Base-by-base conservation (phyloP, 2,888 invertebrate species). In the Noctua comes region DNA sequence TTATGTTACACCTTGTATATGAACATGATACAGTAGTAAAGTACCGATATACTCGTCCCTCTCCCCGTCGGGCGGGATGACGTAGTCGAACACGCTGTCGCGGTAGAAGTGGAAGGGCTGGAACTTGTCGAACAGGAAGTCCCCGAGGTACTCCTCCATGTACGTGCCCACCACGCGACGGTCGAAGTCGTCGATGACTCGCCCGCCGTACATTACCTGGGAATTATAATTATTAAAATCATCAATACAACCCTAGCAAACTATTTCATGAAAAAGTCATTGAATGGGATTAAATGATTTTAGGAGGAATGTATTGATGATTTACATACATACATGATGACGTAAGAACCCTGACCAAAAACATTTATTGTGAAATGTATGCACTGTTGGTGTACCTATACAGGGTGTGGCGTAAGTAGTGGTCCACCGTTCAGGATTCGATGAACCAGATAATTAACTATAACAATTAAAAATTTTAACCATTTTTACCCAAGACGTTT, bases 141-240 rank as follows among this genome's bases (percentile, higher is more conserved):
- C 99, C 0, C 99, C 99, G 97, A 99, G 98, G 93, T 99, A 99
- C 94, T 99, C 99, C 93, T 99, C 98, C 98, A 99, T 99, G 95
- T 99, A 99, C 0, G 98, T 98, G 86, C 97, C 97, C 5, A 99
- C 98, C 21, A 99, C 98, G 83, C 99, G 97, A 21, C 99, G 97
- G 95, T 99, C 99, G 95, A 98, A 99, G 93, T 98, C 98, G 93
- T 99, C 99, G 87, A 99, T 99, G 54, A 99, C 98, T 74, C 99
- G 97, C 1, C 99, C 99, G 46, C 99, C 99, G 93, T 99, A 99
- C 98, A 99, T 99, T 46, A 99, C 98, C 98, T 98, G 8, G n/a
- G n/a, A 65, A 66, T 27, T 13, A 6, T 10, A 13, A 57, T 57
- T 0, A 57, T 57, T 54, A 8, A 24, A 11, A 54, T 54, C 24